Conservation (phyloP, 2,113 vertebrate species). For the Forbesichthys papilliferus region DNA sequence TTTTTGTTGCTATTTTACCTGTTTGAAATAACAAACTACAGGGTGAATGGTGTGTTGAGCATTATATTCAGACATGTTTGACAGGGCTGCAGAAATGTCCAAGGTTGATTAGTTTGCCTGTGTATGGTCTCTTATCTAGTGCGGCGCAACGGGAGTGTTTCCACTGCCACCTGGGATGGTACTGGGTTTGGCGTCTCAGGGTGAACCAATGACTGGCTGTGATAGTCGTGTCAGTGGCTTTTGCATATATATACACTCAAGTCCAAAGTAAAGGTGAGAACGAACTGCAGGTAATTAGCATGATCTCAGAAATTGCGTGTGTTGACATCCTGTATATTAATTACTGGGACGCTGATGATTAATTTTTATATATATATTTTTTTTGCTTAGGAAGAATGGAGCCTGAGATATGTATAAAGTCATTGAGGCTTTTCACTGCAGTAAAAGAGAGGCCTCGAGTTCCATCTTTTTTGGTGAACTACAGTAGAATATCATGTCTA, state of each 20-base stretch:
- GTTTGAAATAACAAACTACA: background rate
- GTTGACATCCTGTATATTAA: background rate
- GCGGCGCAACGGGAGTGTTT: constrained; percentile 9
- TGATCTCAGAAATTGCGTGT: background rate
- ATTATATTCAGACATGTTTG: background rate
- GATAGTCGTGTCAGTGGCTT: background rate
- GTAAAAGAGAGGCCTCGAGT: background rate
- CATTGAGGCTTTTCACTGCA: background rate
- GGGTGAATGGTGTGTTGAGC: background rate
- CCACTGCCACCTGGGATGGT: constrained; percentile 4
- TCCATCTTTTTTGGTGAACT: background rate
- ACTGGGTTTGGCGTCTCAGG: constrained; percentile 4
- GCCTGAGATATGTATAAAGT: background rate
- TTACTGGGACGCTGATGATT: background rate
- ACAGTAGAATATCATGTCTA: too few relatives aligned
- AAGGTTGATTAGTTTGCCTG: constrained; percentile 9
- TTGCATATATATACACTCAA: background rate
- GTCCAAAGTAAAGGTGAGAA: constrained; percentile 24
- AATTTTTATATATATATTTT: background rate
- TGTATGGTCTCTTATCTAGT: constrained; percentile 40
- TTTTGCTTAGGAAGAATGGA: constrained; percentile 8
- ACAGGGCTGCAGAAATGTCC: background rate
- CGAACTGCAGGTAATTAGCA: too few relatives aligned
- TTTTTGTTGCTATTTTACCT: background rate
- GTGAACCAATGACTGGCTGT: background rate